These are phyloP conservation scores for Neotragus pygmaeus DNA, from an alignment of 2,113 vertebrate genomes.

Conservation along the genomic window DNA sequence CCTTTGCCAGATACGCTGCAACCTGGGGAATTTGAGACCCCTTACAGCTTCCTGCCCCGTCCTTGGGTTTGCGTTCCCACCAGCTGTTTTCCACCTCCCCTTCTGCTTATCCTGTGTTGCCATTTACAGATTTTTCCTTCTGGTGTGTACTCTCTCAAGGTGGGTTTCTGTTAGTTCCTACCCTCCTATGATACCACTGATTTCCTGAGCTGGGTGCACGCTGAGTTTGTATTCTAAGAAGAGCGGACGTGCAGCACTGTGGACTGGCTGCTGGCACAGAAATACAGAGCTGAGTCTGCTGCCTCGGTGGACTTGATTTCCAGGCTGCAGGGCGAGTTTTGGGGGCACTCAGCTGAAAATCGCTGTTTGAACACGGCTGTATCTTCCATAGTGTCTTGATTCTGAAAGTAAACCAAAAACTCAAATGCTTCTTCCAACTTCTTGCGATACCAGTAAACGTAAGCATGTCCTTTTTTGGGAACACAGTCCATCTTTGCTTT, in stretches of 20 bases:
- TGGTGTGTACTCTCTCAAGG: background rate
- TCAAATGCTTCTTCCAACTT: background rate
- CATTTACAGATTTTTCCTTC: background rate
- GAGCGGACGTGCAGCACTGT: slow-evolving; percentile 11
- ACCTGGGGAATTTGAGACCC: rapidly evolving
- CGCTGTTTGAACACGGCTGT: rapidly evolving
- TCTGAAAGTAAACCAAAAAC: slow-evolving; percentile 19
- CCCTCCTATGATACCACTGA: rapidly evolving
- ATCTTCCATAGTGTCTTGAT: rapidly evolving
- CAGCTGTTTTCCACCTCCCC: background rate
- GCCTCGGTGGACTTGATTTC: background rate
- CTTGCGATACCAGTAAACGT: slow-evolving; percentile 41
- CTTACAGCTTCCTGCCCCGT: rapidly evolving
- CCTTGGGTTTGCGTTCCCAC: background rate
- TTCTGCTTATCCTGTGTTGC: background rate
- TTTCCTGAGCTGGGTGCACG: background rate
- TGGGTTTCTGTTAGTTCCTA: background rate
- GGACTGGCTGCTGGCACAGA: slow-evolving; percentile 45
- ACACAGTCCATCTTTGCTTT: slow-evolving; percentile 7
- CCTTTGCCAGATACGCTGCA: too few species aligned
- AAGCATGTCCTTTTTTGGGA: background rate
- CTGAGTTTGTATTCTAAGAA: slow-evolving; percentile 15
- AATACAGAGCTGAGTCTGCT: background rate
- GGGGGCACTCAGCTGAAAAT: rapidly evolving
- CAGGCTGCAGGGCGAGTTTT: background rate